Conservation (phyloP, 2,113 vertebrate genomes). For the Crotophaga sulcirostris region DNA sequence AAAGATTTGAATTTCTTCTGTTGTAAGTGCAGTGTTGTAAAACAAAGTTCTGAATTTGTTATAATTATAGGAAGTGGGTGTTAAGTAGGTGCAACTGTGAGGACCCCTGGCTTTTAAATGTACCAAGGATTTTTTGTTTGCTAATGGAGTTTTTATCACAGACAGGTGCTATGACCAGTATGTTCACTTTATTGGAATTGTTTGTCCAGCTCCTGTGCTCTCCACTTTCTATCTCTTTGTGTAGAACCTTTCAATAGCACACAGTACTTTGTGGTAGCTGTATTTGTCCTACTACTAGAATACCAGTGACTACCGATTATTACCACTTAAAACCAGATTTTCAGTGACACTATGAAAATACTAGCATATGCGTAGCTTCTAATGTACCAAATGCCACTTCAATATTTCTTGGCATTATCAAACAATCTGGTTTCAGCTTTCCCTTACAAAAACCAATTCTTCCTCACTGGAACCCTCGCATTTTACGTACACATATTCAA, state of each 20-base stretch:
- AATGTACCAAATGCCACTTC: background rate
- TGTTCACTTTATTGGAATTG: background rate
- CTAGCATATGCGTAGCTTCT: background rate
- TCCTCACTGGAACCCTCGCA: background rate
- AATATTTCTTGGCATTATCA: background rate
- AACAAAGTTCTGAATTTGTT: too few species aligned
- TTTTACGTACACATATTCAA: background rate
- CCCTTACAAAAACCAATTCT: background rate
- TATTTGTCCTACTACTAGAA: background rate
- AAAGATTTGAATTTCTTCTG: too few species aligned
- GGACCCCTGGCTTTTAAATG: background rate
- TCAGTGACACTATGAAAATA: background rate
- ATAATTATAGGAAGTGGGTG: too few species aligned
- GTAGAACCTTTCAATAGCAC: background rate
- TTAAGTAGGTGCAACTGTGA: background rate
- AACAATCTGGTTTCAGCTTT: background rate
- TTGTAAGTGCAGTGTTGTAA: too few species aligned
- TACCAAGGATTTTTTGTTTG: background rate
- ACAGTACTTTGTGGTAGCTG: too few species aligned
- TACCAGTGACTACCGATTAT: background rate
- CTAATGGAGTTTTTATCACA: background rate
- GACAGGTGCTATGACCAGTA: background rate
- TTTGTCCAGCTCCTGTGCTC: background rate
- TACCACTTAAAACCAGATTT: background rate
- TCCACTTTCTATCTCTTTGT: rapidly evolving